Conservation (phyloP, 1,140 invertebrate genomes). For the Helicoverpa zea region DNA sequence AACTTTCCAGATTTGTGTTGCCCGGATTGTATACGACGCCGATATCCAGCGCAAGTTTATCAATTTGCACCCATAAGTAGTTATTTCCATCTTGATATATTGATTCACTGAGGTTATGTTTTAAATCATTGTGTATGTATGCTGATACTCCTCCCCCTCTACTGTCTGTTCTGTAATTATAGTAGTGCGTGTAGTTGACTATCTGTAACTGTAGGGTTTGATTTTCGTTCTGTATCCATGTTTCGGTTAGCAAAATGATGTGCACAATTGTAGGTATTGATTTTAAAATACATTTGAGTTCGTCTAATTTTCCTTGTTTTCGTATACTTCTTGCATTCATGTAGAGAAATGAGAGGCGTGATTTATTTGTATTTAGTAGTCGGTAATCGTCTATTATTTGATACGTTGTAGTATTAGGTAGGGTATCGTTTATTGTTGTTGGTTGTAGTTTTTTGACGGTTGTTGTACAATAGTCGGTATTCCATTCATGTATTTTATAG, state of each 20-base stretch:
- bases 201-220: slow-evolving; percentile 31
- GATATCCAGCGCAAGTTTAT: slow-evolving; percentile 57
- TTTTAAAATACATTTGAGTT: slow-evolving; percentile 50
- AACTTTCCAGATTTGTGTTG: slow-evolving; percentile 47
- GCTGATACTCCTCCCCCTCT: slow-evolving; percentile 51
- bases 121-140: slow-evolving; percentile 46
- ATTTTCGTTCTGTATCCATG: slow-evolving; percentile 46
- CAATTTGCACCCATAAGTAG: slow-evolving; percentile 58
- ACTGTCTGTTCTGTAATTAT: slow-evolving; percentile 35
- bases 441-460: slow-evolving; percentile 23
- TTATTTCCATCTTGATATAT: slow-evolving; percentile 51
- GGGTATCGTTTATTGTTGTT: neutral
- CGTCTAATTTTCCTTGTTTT: slow-evolving; percentile 39
- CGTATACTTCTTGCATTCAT: neutral
- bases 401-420: neutral
- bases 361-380: neutral
- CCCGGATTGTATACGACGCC: slow-evolving; percentile 59
- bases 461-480: slow-evolving; percentile 19
- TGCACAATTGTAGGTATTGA: slow-evolving; percentile 35
- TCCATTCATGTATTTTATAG: slow-evolving; percentile 16
- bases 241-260: slow-evolving; percentile 47
- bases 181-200: slow-evolving; percentile 48
- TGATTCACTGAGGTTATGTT: slow-evolving; percentile 37
- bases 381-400: slow-evolving; percentile 7
- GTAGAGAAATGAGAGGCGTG: neutral